Percentiles rank a stretch among this genome's conserved stretches.
phyloP scores from a whole-genome alignment of 2,113 vertebrate genomes.

The Gracilinanus agilis region DNA sequence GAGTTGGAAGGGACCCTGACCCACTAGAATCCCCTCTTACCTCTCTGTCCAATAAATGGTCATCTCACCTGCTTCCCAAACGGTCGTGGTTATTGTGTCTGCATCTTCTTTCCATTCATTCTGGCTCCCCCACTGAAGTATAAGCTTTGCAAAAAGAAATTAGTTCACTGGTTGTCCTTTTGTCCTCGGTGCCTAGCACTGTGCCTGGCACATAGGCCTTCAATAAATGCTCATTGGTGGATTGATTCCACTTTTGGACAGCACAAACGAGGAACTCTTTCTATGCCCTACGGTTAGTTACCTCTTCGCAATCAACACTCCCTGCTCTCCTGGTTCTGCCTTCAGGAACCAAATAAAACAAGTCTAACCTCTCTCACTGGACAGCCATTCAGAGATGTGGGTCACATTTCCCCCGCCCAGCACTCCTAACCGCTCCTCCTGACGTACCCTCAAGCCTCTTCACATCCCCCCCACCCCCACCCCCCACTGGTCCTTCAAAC shows the following conservation, averaged over 20 bases:
- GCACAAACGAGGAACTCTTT: background rate
- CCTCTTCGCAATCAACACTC: background rate
- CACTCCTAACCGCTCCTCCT: too few species aligned
- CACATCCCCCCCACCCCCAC: background rate
- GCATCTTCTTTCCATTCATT: background rate
- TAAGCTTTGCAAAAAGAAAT: background rate
- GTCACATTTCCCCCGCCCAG: too few species aligned
- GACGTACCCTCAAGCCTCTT: background rate
- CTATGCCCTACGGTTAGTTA: background rate
- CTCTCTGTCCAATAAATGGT: background rate
- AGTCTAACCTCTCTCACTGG: background rate
- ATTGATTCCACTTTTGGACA: background rate
- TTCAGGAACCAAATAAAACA: background rate
- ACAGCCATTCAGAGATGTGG: too few species aligned
- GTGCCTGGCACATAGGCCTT: background rate
- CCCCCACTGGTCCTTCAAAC: too few species aligned
- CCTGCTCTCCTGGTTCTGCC: background rate
- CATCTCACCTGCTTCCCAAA: background rate
- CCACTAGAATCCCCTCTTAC: background rate
- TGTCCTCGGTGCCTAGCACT: background rate
- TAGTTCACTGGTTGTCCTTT: background rate
- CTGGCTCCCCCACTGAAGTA: background rate
- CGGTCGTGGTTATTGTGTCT: background rate
- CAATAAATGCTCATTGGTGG: background rate
- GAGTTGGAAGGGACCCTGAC: background rate